A percentile compares a stretch with the other conserved stretches of the same genome.
Conservation (phyloP, 1,140 invertebrate genomes). For the Zaprionus ornatus region DNA sequence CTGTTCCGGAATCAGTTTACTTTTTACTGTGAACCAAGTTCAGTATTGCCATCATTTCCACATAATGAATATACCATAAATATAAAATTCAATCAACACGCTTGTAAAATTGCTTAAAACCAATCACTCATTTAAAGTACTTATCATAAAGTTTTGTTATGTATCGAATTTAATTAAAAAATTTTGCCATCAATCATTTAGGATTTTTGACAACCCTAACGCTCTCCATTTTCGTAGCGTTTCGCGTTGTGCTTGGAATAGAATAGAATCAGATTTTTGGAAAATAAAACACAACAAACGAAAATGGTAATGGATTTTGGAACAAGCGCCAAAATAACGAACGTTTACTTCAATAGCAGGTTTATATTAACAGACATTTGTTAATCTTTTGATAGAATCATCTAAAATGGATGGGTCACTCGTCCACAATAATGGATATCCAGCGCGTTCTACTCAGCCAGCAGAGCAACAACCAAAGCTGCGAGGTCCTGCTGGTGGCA, state of each 20-base stretch:
- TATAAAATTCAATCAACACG: not conserved
- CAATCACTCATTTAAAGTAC: not conserved
- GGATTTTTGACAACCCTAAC: constrained; percentile 19
- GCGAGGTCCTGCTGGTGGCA: constrained; percentile 73
- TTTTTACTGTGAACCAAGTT: not conserved
- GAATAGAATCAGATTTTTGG: constrained; percentile 52
- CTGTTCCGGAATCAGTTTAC: not conserved
- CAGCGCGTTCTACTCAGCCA: constrained; percentile 66
- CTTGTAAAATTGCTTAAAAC: not conserved
- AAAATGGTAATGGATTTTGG: constrained; percentile 54
- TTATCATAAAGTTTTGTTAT: not conserved
- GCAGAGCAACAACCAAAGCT: constrained; percentile 58
- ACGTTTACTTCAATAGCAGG: not conserved
- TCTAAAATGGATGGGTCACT: constrained; percentile 83
- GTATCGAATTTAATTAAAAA: not conserved
- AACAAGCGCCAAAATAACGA: constrained; percentile 47
- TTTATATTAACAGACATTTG: not conserved
- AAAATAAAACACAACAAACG: constrained; percentile 54
- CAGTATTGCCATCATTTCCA: constrained; percentile 15
- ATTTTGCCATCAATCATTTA: not conserved
- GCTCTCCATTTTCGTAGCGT: constrained; percentile 47
- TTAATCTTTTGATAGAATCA: constrained; percentile 61
- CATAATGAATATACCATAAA: not conserved
- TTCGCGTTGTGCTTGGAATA: constrained; percentile 44
- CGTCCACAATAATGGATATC: constrained; percentile 79